Conservation (phyloP, 1,140 invertebrate species). For the Dendroctonus valens region DNA sequence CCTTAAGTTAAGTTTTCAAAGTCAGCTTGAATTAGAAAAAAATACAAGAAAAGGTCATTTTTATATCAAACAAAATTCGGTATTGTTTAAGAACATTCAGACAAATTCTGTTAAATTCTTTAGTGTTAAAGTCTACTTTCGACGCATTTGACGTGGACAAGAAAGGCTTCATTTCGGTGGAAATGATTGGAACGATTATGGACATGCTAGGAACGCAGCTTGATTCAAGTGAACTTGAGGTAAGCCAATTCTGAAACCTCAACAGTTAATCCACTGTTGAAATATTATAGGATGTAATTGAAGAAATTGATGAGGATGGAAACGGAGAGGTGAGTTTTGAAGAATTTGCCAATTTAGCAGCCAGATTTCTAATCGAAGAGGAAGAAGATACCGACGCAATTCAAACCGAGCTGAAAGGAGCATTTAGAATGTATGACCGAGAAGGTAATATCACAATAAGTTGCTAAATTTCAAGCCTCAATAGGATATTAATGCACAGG, state of each 20-base stretch:
- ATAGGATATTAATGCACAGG: slow-evolving; percentile 39
- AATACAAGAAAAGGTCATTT: background rate
- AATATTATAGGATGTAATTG: slow-evolving; percentile 55
- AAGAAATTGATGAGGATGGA: slow-evolving; percentile 47
- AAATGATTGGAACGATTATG: slow-evolving; percentile 73
- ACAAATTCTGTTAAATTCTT: slow-evolving; percentile 26
- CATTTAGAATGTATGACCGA: slow-evolving; percentile 77
- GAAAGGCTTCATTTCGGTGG: slow-evolving; percentile 68
- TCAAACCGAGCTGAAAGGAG: slow-evolving; percentile 72
- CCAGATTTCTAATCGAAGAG: slow-evolving; percentile 53
- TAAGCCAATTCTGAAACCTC: slow-evolving; percentile 41
- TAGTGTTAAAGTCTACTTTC: slow-evolving; percentile 75
- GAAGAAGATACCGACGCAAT: slow-evolving; percentile 72
- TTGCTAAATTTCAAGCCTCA: background rate
- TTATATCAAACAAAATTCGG: slow-evolving; percentile 14
- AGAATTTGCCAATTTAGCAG: slow-evolving; percentile 59
- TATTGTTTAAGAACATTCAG: too few relatives aligned
- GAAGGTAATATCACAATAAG: slow-evolving; percentile 52
- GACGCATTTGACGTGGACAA: slow-evolving; percentile 78
- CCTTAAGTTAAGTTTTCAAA: background rate
- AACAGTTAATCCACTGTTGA: background rate
- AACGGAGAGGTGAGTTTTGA: slow-evolving; percentile 58
- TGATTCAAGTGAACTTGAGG: slow-evolving; percentile 64
- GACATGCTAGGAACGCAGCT: slow-evolving; percentile 75
- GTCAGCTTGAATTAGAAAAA: background rate